Evolutionary conservation across 2,113 vertebrate genomes (phyloP).

Genomic region (Neolamprologus kungweensis): DNA sequence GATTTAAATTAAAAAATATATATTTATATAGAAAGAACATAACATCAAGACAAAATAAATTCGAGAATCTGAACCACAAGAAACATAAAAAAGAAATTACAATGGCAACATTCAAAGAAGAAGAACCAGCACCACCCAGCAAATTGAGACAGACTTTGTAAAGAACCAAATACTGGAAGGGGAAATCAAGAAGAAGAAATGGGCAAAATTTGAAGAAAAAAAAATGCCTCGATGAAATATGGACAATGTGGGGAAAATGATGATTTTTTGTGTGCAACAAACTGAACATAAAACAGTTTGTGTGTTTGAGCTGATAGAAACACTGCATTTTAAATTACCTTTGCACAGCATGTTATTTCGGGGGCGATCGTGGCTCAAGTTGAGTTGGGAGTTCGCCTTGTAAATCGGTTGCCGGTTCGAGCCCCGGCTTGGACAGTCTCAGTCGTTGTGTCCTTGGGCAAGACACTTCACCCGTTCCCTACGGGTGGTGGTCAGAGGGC

Average conservation of each 20-base stretch:
- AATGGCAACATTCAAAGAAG: neutral
- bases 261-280: neutral
- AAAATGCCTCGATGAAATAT: neutral
- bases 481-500: no score
- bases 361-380: neutral
- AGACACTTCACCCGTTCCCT: no score
- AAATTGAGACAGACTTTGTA: neutral
- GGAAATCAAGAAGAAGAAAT: neutral
- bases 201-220: neutral
- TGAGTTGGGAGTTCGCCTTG: neutral
- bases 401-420: rapidly evolving
- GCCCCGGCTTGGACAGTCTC: no score
- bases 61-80: neutral
- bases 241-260: neutral
- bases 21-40: neutral
- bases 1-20: neutral
- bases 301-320: neutral
- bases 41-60: neutral
- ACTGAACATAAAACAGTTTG: neutral
- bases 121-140: neutral
- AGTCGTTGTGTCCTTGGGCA: neutral
- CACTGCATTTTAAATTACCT: neutral
- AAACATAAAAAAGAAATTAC: neutral
- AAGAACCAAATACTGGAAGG: neutral
- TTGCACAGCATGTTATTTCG: neutral